Evolutionary conservation across 2,113 vertebrate species (phyloP), one percentile per base, ranked within the genome.

Genomic region (Anseranas semipalmata): DNA sequence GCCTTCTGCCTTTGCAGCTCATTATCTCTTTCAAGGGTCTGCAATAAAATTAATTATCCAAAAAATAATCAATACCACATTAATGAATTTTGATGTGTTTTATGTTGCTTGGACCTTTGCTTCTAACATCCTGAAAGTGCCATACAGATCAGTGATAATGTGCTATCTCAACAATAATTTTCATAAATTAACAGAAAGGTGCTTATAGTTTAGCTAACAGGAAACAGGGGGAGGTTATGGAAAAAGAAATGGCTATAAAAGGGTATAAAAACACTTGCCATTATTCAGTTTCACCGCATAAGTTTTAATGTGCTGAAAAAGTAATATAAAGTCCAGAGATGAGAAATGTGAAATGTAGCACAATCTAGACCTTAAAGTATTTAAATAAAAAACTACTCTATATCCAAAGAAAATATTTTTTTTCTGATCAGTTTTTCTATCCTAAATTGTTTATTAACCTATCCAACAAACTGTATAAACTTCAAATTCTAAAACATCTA

Each of bases 11-110:
- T 98, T 98, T 98, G 98, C 97, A 98, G 98, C 98, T 99, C 98
- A 97, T 99, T 99, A 98, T 99, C 99, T 98, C 98, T 98, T 98
- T 99, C 98, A 98, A 99, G 99, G 97, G 97, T 98, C 99, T 99
- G 99, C 98, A 98, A 98, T 99, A 99, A 99, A 99, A 99, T 99
- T 99, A 99, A 99, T 99, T 98, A 99, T 98, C 99, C 99, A 96
- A 99, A 98, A 98, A 98, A 99, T 99, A 99, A 99, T 99, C 99
- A 99, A 99, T 99, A 98, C 98, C 77, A 96, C 98, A 99, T 99
- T 99, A 99, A 98, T 99, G 98, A 99, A 99, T 99, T 99, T 99
- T 99, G 98, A 99, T 99, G 98, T 98, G 98, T 98, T 99, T 98
- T 99, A 99, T 99, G 99, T 99, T 99, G 99, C 98, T 98, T 97